Evolutionary conservation across 2,888 invertebrate species (phyloP), one percentile per base, ranked within the genome.

Genomic region (Desoria tigrina): DNA sequence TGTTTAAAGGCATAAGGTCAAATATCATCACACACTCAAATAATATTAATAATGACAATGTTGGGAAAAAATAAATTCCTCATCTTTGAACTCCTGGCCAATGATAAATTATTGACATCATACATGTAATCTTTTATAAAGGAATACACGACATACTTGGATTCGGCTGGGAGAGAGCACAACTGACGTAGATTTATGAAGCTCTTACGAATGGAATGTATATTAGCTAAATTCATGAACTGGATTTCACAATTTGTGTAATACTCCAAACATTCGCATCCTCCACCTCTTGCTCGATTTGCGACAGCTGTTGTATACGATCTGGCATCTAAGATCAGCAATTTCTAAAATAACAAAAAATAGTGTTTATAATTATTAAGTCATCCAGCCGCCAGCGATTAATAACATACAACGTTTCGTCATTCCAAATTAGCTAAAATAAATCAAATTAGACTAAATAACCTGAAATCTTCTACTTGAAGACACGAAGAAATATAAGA

Each of bases 201-300:
- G 81, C 94, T 94, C 78, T 90, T 90, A 54, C 97, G 85, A 79
- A 98, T 92, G 77, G 90, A 88, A 82, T 99, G 98, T 77, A 99
- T 98, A 82, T 99, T 99, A 61, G 96, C 94, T 79, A 99, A 84
- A 80, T 90, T 90, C 94, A 98, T 96, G 81, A 96, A 99, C 82
- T 93, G 90, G 64, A 98, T 93, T 82, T 97, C 95, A 74, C 95
- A 93, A 78, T 88, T 88, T 1, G 91, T 90, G 83, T 98, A 98
- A 84, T 96, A 95, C 81, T 96, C 96, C 60, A 89, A 87, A 80
- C 92, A 95, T 80, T 99, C 98, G 81, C 92, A 94, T 57, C 98
- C 98, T 49, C 98, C 98, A 61, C 98, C 97, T 72, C 97, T 88
- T 0, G 96, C 95, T 71, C 97, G 84, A 83, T 99, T 98, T 23